These are phyloP conservation scores for Beroe ovata DNA, from an alignment of 37 sponge, comb jelly and placozoan genomes.

Conservation along the genomic window DNA sequence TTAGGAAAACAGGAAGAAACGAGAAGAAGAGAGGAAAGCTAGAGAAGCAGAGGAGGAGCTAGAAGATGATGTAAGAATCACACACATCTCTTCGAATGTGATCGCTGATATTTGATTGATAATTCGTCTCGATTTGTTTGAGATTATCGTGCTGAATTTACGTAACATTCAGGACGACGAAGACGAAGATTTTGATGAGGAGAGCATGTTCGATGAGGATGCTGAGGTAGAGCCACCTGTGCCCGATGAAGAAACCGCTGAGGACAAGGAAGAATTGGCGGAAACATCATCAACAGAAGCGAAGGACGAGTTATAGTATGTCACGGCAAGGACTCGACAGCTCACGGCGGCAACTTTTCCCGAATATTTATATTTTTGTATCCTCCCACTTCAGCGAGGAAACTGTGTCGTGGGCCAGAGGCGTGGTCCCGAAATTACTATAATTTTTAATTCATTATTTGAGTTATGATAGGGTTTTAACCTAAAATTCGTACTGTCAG, in stretches of 20 bases:
- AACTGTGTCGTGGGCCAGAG: too few species aligned
- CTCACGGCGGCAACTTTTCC: not conserved
- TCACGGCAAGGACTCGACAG: not conserved
- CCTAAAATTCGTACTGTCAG: too few species aligned
- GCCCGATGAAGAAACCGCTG: not conserved
- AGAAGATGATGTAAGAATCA: conserved; percentile 69
- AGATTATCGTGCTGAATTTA: too few species aligned
- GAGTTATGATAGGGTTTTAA: too few species aligned
- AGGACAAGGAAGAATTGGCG: not conserved
- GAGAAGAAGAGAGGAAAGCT: conserved; percentile 76
- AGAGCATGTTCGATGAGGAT: conserved; percentile 49
- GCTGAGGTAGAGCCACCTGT: conserved; percentile 20
- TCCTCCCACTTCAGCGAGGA: not conserved
- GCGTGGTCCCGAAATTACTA: too few species aligned
- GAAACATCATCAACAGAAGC: not conserved
- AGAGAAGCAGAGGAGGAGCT: conserved; percentile 75
- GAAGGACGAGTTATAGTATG: conserved; percentile 45
- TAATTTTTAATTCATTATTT: too few species aligned
- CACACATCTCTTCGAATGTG: not conserved
- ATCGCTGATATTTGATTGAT: too few species aligned
- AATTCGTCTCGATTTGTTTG: too few species aligned
- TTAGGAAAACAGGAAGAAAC: conserved; percentile 77
- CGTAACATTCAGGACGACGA: conserved; percentile 52
- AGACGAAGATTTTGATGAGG: conserved; percentile 17
- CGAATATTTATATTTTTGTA: not conserved